Percentiles rank a stretch among this genome's conserved stretches.
These are phyloP conservation scores for Ceyx cyanopectus DNA, from an alignment of 2,113 vertebrate species.

Conservation along the genomic window DNA sequence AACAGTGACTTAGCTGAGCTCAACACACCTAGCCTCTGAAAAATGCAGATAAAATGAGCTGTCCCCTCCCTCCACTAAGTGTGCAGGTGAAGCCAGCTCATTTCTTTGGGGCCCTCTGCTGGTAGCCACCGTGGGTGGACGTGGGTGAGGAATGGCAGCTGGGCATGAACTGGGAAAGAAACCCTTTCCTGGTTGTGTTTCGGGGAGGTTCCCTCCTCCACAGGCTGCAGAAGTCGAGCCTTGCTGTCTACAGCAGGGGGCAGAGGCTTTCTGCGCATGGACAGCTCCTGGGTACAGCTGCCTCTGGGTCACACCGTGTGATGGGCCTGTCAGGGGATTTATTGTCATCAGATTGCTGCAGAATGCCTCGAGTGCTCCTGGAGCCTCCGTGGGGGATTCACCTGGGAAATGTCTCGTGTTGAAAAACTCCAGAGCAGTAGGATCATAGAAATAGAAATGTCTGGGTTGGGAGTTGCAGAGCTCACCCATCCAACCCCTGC, in stretches of 20 bases:
- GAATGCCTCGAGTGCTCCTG: not conserved
- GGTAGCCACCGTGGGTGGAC: not conserved
- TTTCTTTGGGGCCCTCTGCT: not conserved
- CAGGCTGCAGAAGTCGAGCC: not conserved
- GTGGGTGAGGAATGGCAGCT: not conserved
- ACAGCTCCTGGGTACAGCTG: not conserved
- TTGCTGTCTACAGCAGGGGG: conserved; percentile 34
- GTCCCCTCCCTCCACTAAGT: not conserved
- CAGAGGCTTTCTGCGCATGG: not conserved
- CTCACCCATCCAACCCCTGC: too few species aligned
- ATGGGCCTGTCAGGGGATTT: not conserved
- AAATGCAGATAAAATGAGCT: not conserved
- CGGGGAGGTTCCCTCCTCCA: not conserved
- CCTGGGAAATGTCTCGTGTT: not conserved
- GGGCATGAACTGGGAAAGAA: not conserved
- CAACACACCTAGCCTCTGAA: not conserved
- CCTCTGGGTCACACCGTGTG: not conserved
- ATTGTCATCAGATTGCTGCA: not conserved
- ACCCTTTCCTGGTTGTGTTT: not conserved
- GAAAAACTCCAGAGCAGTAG: not conserved
- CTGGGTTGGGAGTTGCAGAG: too few species aligned
- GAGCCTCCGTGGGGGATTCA: not conserved
- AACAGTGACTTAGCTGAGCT: not conserved
- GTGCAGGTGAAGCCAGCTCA: not conserved
- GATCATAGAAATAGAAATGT: too few species aligned